A percentile compares a stretch with the other conserved stretches of the same genome.
Evolutionary conservation across 2,888 invertebrate genomes (phyloP).

Genomic region (Arge pagana): DNA sequence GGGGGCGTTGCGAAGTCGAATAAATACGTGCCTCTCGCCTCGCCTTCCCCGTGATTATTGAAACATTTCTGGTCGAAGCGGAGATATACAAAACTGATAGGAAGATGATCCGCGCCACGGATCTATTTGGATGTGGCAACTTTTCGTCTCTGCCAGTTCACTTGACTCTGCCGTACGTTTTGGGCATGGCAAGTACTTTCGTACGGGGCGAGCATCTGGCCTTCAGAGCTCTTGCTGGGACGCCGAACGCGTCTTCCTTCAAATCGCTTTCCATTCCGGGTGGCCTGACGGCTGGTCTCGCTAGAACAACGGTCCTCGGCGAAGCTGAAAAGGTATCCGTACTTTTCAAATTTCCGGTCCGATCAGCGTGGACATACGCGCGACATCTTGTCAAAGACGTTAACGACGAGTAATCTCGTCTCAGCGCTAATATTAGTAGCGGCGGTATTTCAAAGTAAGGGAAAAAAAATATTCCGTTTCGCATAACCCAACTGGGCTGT

Average conservation of each 20-base stretch:
- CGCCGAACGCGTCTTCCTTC: slow-evolving; percentile 46
- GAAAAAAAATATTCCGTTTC: too few species aligned
- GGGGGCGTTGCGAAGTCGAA: not conserved
- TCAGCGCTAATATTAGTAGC: too few species aligned
- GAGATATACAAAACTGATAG: slow-evolving; percentile 10
- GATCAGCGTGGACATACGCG: too few species aligned
- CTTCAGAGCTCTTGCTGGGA: slow-evolving; percentile 43
- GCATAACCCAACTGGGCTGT: too few species aligned
- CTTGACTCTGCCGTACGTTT: slow-evolving; percentile 24
- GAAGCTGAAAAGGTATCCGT: slow-evolving; percentile 33
- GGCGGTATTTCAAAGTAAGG: too few species aligned
- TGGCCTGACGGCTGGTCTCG: slow-evolving; percentile 38
- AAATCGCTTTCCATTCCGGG: slow-evolving; percentile 45
- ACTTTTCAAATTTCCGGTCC: too few species aligned
- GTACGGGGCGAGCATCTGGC: slow-evolving; percentile 42
- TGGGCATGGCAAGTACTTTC: slow-evolving; percentile 45
- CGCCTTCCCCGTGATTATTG: slow-evolving; percentile 8
- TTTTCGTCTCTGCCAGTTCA: slow-evolving; percentile 13
- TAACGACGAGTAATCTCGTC: slow-evolving; percentile 3
- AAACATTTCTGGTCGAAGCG: slow-evolving; percentile 11
- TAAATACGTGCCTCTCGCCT: not conserved
- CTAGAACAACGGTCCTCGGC: slow-evolving; percentile 35
- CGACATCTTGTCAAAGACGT: too few species aligned
- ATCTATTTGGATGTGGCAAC: slow-evolving; percentile 12
- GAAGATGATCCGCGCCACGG: slow-evolving; percentile 1